These are phyloP conservation scores for Neopelma chrysocephalum DNA, from an alignment of 2,797 vertebrate genomes.

Conservation along the genomic window DNA sequence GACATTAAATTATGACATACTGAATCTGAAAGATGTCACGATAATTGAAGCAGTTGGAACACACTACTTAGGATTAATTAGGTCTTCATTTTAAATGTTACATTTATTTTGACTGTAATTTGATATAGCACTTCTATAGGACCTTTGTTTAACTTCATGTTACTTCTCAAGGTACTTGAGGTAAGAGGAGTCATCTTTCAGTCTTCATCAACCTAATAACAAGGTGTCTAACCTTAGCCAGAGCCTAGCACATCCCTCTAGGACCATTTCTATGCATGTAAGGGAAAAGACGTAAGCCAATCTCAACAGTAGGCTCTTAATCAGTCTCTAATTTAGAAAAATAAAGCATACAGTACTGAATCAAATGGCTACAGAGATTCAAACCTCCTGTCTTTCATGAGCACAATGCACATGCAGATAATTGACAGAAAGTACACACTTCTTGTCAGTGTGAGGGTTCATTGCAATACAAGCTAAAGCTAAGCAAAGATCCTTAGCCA, in stretches of 20 bases:
- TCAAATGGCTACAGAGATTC: neutral
- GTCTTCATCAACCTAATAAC: neutral
- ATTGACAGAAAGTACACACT: neutral
- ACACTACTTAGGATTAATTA: neutral
- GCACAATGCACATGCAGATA: accelerated
- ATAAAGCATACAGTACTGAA: neutral
- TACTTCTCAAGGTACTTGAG: neutral
- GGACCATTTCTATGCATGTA: neutral
- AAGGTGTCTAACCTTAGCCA: neutral
- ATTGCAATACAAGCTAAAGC: neutral
- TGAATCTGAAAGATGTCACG: neutral
- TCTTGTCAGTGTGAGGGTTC: neutral
- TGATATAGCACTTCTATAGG: neutral
- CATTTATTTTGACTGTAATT: conserved; percentile 3
- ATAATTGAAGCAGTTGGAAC: neutral
- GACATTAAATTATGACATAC: neutral
- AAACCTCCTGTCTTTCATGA: neutral
- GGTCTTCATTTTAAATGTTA: neutral
- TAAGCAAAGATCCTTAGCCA: neutral
- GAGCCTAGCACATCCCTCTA: neutral
- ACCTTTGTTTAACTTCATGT: neutral
- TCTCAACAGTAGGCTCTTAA: neutral
- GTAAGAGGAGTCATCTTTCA: conserved; percentile 1
- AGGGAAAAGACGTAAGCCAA: neutral
- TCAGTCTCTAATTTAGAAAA: neutral